A percentile compares a stretch with the other conserved stretches of the same genome.
Evolutionary conservation across 2,888 invertebrate species (phyloP).

Genomic region (Dendrolimus pini): DNA sequence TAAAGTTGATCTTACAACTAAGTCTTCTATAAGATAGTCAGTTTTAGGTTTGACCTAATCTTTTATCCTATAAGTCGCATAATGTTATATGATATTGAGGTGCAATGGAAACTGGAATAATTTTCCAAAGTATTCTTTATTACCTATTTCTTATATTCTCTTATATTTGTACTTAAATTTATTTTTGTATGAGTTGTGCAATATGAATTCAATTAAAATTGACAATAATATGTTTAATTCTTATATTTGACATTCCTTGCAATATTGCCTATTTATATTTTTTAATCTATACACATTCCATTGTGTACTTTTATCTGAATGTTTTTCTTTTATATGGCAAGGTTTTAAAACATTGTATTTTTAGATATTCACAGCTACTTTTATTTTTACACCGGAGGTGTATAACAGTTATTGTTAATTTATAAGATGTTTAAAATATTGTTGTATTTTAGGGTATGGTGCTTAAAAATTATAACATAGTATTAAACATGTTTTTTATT

Average conservation of each 20-base stretch:
- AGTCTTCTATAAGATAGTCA: neutral
- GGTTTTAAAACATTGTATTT: conserved; percentile 12
- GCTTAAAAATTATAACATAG: conserved; percentile 28
- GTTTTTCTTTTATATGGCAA: conserved; percentile 6
- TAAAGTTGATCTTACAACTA: no score
- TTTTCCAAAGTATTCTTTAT: neutral
- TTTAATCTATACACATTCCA: conserved; percentile 8
- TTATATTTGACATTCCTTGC: neutral
- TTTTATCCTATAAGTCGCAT: neutral
- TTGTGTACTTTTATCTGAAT: conserved; percentile 1
- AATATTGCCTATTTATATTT: conserved; percentile 2
- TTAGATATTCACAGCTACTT: conserved; percentile 4
- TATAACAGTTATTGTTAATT: conserved; percentile 39
- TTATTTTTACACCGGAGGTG: conserved; percentile 6
- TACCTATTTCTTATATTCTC: neutral
- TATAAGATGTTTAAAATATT: conserved; percentile 47
- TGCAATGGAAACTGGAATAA: neutral
- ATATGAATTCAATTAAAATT: conserved; percentile 1
- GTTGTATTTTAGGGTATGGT: conserved; percentile 54
- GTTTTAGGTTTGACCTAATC: neutral
- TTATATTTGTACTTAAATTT: neutral
- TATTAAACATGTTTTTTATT: no score
- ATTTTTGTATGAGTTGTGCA: neutral
- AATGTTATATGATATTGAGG: neutral
- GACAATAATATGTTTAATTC: conserved; percentile 10